phyloP scores from a whole-genome alignment of 1,140 invertebrate species.

The Potamilus streckersoni region DNA sequence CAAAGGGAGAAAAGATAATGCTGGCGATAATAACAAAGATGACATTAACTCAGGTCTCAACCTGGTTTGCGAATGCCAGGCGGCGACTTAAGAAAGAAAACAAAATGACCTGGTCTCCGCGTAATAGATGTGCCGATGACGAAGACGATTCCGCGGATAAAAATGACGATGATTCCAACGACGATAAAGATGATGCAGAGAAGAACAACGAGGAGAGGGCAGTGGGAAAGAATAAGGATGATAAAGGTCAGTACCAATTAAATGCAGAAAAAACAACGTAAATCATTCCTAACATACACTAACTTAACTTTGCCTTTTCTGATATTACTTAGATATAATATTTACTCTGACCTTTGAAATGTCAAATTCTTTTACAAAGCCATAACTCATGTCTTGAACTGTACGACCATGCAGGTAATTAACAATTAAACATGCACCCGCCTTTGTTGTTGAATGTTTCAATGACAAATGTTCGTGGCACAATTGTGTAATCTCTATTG shows the following conservation, averaged over 20 bases:
- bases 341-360: no score
- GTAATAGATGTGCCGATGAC: constrained; percentile 87
- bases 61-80: constrained; percentile 68
- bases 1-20: constrained; percentile 99
- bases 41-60: constrained; percentile 89
- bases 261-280: not conserved
- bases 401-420: no score
- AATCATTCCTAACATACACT: not conserved
- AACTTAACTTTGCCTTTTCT: no score
- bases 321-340: no score
- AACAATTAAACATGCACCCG: no score
- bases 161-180: constrained; percentile 44
- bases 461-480: no score
- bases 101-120: constrained; percentile 98
- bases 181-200: constrained; percentile 40
- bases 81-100: constrained; percentile 91
- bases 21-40: constrained; percentile 98
- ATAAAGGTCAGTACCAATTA: constrained; percentile 16
- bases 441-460: no score
- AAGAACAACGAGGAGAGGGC: constrained; percentile 40
- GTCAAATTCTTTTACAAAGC: no score
- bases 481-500: no score
- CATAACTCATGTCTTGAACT: no score
- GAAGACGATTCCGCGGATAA: constrained; percentile 58
- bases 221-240: constrained; percentile 21